These are phyloP conservation scores for Colossoma macropomum DNA, from an alignment of 2,113 vertebrate genomes.

Conservation along the genomic window DNA sequence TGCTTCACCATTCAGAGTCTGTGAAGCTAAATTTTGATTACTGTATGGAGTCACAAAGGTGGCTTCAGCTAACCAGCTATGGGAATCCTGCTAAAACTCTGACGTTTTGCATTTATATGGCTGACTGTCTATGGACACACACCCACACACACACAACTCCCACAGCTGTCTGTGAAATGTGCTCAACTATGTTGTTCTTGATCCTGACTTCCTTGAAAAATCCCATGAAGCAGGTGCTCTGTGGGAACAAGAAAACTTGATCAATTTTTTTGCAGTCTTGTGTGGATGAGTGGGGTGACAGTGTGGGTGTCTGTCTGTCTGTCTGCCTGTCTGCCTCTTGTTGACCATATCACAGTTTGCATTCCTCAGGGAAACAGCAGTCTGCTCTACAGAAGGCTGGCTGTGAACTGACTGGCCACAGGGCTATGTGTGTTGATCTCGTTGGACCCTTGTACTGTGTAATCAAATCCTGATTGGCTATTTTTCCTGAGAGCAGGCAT, in stretches of 20 bases:
- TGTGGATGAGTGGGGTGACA: neutral
- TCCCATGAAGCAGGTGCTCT: slow-evolving; percentile 55
- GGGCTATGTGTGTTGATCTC: slow-evolving; percentile 50
- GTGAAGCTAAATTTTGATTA: slow-evolving; percentile 10
- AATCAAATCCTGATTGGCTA: slow-evolving; percentile 19
- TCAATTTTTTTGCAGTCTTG: slow-evolving; percentile 45
- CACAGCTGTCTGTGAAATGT: neutral
- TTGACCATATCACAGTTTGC: slow-evolving; percentile 60
- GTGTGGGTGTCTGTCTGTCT: neutral
- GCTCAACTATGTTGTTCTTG: slow-evolving; percentile 27
- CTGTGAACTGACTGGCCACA: slow-evolving; percentile 55
- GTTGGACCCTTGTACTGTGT: slow-evolving; percentile 57
- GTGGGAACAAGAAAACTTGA: slow-evolving; percentile 65
- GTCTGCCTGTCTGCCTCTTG: slow-evolving; percentile 35
- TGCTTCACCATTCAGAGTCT: slow-evolving; percentile 21
- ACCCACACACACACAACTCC: neutral
- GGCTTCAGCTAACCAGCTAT: slow-evolving; percentile 1
- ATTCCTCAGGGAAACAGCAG: slow-evolving; percentile 74
- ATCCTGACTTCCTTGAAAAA: slow-evolving; percentile 76
- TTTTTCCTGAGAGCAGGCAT: neutral
- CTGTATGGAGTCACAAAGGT: neutral
- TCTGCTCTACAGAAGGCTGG: slow-evolving; percentile 57
- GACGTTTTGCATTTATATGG: slow-evolving; percentile 23
- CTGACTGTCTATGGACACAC: slow-evolving; percentile 9
- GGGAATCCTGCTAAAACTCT: slow-evolving; percentile 1